Evolutionary conservation across 2,797 vertebrate genomes (phyloP), one percentile per base, ranked within the genome.

Genomic region (Falco rusticolus): DNA sequence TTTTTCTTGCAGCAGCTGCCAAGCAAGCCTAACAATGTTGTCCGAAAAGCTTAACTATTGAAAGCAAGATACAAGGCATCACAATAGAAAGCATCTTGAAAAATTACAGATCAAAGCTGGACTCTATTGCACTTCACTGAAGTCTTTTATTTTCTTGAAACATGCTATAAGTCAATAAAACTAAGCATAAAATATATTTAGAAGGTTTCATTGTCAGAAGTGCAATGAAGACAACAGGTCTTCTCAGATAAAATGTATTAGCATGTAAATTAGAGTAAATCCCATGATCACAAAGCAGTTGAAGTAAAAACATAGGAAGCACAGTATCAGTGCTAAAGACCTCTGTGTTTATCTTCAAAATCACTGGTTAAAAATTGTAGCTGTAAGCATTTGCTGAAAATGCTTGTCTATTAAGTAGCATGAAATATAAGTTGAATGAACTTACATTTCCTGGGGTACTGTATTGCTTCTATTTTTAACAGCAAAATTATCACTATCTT

Each of bases 301-400:
- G 48, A 45, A 45, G 75, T 63, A 89, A 95, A 91, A 94, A 45
- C 71, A 95, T 16, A 94, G 82, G 95, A 94, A 93, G 15, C 70
- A 90, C 59, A 85, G 56, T 75, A 84, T 37, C 63, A 78, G 14
- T 56, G 45, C 11, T 75, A 54, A 63, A 96, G 59, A 86, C 8
- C 9, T 72, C 41, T 45, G 37, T 28, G 54, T 22, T 80, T 70
- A 80, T 68, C 60, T 75, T 82, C 31, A 68, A 57, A 80, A 81
- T 87, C 60, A 80, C 17, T 83, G 26, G 6, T 8, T 79, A 61
- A 33, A 89, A 86, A 71, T 10, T 10, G 5, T 19, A 65, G 31
- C 26, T 43, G 16, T 29, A 87, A 93, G 77, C 15, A 65, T 39
- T 60, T 92, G 51, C 57, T 89, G 61, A 57, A 89, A 77, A 60